These are phyloP conservation scores for Scotopteryx bipunctaria DNA, from an alignment of 2,888 invertebrate genomes.

Conservation along the genomic window DNA sequence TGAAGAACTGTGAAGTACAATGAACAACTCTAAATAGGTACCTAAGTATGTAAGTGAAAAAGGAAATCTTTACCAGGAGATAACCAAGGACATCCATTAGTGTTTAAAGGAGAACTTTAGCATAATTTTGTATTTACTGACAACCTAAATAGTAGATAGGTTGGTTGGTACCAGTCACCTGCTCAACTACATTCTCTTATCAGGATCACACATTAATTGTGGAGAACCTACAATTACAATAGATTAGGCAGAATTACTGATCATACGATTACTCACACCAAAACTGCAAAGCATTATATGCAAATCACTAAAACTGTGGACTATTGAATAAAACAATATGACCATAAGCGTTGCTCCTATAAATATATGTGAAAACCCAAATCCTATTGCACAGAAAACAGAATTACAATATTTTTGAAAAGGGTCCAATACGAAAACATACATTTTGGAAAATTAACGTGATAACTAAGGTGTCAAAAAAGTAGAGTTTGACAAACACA, in stretches of 20 bases:
- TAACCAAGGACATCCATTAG: no score
- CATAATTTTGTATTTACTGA: no score
- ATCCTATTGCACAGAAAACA: constrained; percentile 4
- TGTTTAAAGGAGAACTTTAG: no score
- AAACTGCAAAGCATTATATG: constrained; percentile 19
- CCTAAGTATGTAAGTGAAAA: no score
- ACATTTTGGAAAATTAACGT: constrained; percentile 4
- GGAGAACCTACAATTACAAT: no score
- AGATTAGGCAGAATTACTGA: no score
- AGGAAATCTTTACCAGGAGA: no score
- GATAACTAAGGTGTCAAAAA: neutral
- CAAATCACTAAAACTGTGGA: constrained; percentile 3
- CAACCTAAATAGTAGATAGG: no score
- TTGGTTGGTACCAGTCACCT: no score
- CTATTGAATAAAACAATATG: constrained; percentile 8
- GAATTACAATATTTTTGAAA: constrained; percentile 9
- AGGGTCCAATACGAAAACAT: constrained; percentile 15
- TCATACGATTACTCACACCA: constrained; percentile 32
- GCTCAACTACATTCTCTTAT: no score
- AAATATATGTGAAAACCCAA: constrained; percentile 12
- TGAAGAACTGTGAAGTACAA: neutral
- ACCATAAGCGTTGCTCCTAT: constrained; percentile 19
- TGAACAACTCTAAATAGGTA: neutral
- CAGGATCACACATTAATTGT: no score
- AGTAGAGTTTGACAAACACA: neutral